Conservation (phyloP, 2,797 vertebrate genomes). For the Euthynnus affinis region DNA sequence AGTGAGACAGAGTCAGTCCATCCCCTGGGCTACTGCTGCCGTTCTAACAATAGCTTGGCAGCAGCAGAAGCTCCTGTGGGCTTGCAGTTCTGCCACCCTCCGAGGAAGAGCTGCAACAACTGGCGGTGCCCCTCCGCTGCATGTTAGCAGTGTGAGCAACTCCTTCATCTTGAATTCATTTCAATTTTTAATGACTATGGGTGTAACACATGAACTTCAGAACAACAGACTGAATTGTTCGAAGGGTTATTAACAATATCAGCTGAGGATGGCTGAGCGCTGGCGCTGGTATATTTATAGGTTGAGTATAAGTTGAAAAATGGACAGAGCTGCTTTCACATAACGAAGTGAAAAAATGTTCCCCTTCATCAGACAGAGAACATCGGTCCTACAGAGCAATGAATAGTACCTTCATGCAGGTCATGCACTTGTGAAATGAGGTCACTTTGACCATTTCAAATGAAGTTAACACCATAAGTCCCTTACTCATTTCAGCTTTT, state of each 20-base stretch:
- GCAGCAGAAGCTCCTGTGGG: constrained; percentile 76
- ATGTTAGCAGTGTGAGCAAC: constrained; percentile 45
- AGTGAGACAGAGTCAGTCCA: constrained; percentile 65
- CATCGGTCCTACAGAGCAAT: neutral
- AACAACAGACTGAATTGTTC: constrained; percentile 43
- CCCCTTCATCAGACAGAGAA: neutral
- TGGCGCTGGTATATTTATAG: neutral
- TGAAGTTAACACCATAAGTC: neutral
- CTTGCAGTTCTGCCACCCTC: constrained; percentile 61
- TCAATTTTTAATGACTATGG: constrained; percentile 54
- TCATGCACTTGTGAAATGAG: neutral
- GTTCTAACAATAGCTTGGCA: constrained; percentile 82
- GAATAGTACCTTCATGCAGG: neutral
- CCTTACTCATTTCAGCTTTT: neutral
- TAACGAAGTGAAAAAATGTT: neutral
- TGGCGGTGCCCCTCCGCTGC: constrained; percentile 50
- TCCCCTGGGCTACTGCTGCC: constrained; percentile 75
- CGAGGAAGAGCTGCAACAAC: constrained; percentile 69
- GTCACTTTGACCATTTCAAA: neutral
- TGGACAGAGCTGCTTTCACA: constrained; percentile 3
- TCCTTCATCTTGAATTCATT: constrained; percentile 52
- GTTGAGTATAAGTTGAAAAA: constrained; percentile 24
- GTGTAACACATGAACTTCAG: constrained; percentile 28
- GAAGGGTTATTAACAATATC: constrained; percentile 27
- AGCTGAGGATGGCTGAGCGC: neutral